Evolutionary conservation across 2,113 vertebrate genomes (phyloP), one percentile per base, ranked within the genome.

Genomic region (Misgurnus mizolepis): DNA sequence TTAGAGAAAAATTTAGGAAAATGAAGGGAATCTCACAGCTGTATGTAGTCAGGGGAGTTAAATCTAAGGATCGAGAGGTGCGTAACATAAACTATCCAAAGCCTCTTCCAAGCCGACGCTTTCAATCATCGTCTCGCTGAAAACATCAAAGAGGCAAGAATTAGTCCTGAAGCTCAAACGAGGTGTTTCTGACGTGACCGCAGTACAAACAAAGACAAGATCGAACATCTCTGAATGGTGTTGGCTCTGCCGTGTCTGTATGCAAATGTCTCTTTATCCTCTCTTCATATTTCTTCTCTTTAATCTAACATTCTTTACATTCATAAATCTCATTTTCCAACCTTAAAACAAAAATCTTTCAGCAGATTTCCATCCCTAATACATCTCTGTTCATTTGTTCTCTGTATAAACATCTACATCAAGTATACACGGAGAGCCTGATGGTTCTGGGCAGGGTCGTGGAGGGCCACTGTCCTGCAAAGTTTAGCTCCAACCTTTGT

Each of bases 141-240:
- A 45, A 74, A 76, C 71, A 72, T 79, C 76, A 85, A 82, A 82
- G 73, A 49, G 18, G 5, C 18, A 78, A 60, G 70, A 71, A 50
- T 60, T 50, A 15, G 27, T 58, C 79, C 70, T 45, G 78, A 71
- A 67, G 41, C 80, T 82, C 67, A 61, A 80, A 85, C 82, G 53
- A 82, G 56, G 62, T 77, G 76, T 82, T 82, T 71, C 80, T 80
- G 76, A 79, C 50, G 7, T 71, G 67, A 72, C 50, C 56, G 34
- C 18, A 76, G 69, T 10, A 6, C 69, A 66, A 78, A 64, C 72
- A 79, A 61, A 82, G 72, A 77, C 83, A 82, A 82, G 77, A 58
- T 53, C 27, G 34, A 76, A 77, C 76, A 61, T 70, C 15, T 68
- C n/a, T 49, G 39, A 47, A 56, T 39, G 15, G 74, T 15, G 81